Base-by-base conservation (phyloP, 2,797 vertebrate species). In the Myioborus miniatus region DNA sequence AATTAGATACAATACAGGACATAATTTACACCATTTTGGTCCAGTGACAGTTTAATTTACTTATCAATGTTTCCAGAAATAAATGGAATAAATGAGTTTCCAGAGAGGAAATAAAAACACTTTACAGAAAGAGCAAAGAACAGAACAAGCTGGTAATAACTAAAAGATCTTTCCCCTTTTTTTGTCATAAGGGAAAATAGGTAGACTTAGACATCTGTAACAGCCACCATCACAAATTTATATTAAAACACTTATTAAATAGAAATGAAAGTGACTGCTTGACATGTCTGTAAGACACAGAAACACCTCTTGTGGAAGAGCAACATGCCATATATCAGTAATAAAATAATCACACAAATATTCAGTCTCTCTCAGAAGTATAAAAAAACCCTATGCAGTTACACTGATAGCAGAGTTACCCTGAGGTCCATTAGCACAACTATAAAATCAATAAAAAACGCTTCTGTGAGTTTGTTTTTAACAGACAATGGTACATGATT, bases 321-420 rank as follows among this genome's bases (percentile, higher is more conserved):
- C 9, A 74, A 59, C 15, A 69, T 0, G 6, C 3, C 17, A 53
- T 7, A 0, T 22, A 58, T 22, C 21, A 65, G 15, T 56, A 34
- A 67, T 10, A 84, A 2, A 83, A 41, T 8, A 62, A 65, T 8
- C 11, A 72, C 21, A 37, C 7, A 15, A 87, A 43, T 37, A 77
- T 36, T 26, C 2, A 23, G 24, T 12, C 6, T 52, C 30, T 62
- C 37, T 65, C 47, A 74, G 59, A 85, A 90, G 47, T 23, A 65
- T 0, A 12, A 49, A 78, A 69, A 46, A 19, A 0, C 1, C 24
- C 24, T 8, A 1, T 0, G 0, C 5, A 65, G 11, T 77, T 34
- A 65, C 4, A 78, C 2, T 37, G 67, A 26, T 11, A 76, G 44
- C 3, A 36, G 4, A 29, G 63, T 59, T 52, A 74, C 10, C 27